Percentiles rank a stretch among this genome's conserved stretches.
phyloP scores from a whole-genome alignment of 2,797 vertebrate species.

The Tragelaphus eurycerus region DNA sequence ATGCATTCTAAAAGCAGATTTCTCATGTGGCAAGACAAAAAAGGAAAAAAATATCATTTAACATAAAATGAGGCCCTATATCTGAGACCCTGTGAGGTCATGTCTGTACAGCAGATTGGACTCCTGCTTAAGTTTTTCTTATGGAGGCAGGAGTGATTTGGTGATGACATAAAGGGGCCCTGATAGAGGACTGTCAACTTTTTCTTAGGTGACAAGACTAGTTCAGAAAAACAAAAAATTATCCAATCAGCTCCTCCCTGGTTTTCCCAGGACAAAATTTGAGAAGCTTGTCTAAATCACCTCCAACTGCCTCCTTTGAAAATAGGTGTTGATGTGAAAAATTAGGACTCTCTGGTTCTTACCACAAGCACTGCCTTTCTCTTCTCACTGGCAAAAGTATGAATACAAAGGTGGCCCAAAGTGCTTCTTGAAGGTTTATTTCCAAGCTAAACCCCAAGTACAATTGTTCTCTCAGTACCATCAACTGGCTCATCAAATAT shows the following conservation, averaged over 20 bases:
- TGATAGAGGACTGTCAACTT: conserved; percentile 24
- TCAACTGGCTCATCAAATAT: not conserved
- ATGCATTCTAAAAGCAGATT: conserved; percentile 46
- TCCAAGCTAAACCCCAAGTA: not conserved
- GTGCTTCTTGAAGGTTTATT: conserved; percentile 7
- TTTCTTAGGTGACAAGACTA: conserved; percentile 24
- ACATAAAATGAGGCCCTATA: conserved; percentile 1
- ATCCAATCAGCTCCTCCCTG: not conserved
- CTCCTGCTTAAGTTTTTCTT: conserved; percentile 30
- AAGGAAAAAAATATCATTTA: not conserved
- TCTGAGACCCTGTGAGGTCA: conserved; percentile 67
- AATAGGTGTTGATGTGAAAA: conserved; percentile 21
- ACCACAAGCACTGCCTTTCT: not conserved
- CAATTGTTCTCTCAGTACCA: not conserved
- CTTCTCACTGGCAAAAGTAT: not conserved
- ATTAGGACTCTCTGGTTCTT: conserved; percentile 13
- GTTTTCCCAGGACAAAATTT: not conserved
- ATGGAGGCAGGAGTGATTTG: conserved; percentile 26
- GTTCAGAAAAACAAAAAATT: conserved; percentile 37
- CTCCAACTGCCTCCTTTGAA: not conserved
- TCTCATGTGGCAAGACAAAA: conserved; percentile 61
- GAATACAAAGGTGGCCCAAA: not conserved
- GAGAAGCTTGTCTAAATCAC: not conserved
- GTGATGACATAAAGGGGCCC: conserved; percentile 49
- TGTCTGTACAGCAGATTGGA: conserved; percentile 58